Conservation (phyloP, 2,797 vertebrate species). For the Babyrousa celebensis region DNA sequence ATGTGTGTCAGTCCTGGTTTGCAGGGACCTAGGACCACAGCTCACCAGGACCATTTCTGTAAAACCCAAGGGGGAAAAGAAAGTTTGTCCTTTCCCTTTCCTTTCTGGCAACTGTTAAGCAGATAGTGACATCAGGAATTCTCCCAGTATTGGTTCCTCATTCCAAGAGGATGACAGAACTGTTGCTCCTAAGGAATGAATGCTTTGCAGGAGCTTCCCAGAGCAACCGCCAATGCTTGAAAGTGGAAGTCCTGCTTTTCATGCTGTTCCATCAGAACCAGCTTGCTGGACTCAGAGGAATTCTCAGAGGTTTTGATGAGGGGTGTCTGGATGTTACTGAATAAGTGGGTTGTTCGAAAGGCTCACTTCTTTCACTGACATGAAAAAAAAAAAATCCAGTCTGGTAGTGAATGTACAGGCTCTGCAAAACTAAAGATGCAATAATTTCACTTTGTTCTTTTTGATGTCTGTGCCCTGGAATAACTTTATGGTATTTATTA, state of each 20-base stretch:
- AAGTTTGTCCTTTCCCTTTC: not conserved
- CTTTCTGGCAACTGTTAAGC: slow-evolving; percentile 2
- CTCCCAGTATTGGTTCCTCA: not conserved
- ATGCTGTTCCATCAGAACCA: not conserved
- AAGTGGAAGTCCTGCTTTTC: slow-evolving; percentile 44
- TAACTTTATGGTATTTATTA: not conserved
- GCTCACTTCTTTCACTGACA: not conserved
- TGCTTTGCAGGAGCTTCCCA: not conserved
- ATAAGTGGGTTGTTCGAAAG: not conserved
- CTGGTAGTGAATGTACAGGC: not conserved
- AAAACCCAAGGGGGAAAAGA: slow-evolving; percentile 27
- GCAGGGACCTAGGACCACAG: not conserved
- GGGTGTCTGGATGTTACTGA: not conserved
- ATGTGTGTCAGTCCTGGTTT: not conserved
- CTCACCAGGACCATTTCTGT: not conserved
- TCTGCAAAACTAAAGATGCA: not conserved
- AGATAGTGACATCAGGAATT: not conserved
- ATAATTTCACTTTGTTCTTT: slow-evolving; percentile 3
- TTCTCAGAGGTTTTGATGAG: not conserved
- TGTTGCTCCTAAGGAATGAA: not conserved
- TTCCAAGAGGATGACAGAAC: not conserved
- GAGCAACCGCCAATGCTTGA: not conserved
- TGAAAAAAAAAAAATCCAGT: not conserved
- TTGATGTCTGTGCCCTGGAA: not conserved
- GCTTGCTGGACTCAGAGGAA: not conserved